Base-by-base conservation (phyloP, 2,888 invertebrate genomes). In the Pasiphila rectangulata region DNA sequence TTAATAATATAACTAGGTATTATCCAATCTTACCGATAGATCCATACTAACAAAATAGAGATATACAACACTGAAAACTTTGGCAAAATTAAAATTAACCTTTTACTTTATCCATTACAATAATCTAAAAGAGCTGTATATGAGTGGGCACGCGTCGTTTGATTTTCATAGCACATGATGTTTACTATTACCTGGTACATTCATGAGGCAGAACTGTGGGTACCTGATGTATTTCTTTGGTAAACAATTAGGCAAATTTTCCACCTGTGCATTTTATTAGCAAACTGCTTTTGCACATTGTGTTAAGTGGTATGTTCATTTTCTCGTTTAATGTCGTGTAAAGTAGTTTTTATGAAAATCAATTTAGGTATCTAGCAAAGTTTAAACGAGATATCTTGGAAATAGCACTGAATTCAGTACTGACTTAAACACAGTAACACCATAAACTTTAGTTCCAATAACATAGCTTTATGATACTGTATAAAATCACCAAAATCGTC, bases 11-110 rank as follows among this genome's bases (percentile, higher is more conserved):
- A 83, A 72, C 80, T 85, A 85, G 71, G 74, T 82, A 77, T 79
- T 75, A 82, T 80, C 79, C 83, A 83, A 85, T 85, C 82, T 80
- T 85, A 82, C 72, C 79, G 75, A 83, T 81, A 86, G 75, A 79
- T 81, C 64, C 79, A 80, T 77, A 82, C 72, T 74, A 79, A 83
- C 75, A 74, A 79, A 85, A 79, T 74, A 73, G 65, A 71, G 67
- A 69, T 32, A 32, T 16, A 79, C 75, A 72, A 79, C 77, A 78
- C 63, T 73, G 73, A 79, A 74, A 72, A 73, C 72, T 79, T 76
- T 77, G 74, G 73, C 69, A 64, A 69, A 74, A 72, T 64, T 54
- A 63, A 64, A 56, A 59, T 58, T 64, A 53, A 20, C 19, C 32
- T 32, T 58, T 57, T n/a, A n/a, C n/a, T n/a, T 38, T 51, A 52